These are phyloP conservation scores for Linurgus olivaceus DNA, from an alignment of 2,797 vertebrate species.

Conservation along the genomic window DNA sequence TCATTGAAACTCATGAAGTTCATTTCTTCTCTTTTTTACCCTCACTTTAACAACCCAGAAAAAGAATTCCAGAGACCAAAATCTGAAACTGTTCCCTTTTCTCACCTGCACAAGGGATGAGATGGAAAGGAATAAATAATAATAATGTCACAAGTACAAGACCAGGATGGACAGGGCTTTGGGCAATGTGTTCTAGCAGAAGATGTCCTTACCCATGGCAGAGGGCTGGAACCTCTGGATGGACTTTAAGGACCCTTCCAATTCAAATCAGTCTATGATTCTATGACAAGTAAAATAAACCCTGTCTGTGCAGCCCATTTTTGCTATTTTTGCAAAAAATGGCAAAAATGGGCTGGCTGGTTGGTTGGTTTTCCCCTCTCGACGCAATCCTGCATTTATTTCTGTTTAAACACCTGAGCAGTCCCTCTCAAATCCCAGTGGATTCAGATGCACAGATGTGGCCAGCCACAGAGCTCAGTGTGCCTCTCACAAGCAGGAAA, in stretches of 20 bases:
- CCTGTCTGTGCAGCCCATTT: not conserved
- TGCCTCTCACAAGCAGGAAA: not conserved
- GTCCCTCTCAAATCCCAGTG: not conserved
- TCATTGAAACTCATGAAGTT: constrained; percentile 13
- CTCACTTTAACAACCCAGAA: not conserved
- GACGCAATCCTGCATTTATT: not conserved
- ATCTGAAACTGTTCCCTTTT: not conserved
- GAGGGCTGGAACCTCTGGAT: not conserved
- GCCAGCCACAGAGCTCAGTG: not conserved
- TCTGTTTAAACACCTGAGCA: not conserved
- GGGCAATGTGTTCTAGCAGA: not conserved
- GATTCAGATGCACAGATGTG: not conserved
- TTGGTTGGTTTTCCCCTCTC: not conserved
- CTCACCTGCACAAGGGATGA: not conserved
- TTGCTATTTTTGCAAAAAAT: not conserved
- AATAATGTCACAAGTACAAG: not conserved
- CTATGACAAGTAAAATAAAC: not conserved
- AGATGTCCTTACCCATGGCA: not conserved
- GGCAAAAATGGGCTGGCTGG: not conserved
- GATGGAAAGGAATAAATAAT: not conserved
- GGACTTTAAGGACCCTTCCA: not conserved
- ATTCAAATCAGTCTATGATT: not conserved
- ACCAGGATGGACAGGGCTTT: not conserved
- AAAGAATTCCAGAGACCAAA: not conserved
- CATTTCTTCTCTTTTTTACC: not conserved